Conservation (phyloP, 2,888 invertebrate genomes). For the Dasysyrphus tricinctus region DNA sequence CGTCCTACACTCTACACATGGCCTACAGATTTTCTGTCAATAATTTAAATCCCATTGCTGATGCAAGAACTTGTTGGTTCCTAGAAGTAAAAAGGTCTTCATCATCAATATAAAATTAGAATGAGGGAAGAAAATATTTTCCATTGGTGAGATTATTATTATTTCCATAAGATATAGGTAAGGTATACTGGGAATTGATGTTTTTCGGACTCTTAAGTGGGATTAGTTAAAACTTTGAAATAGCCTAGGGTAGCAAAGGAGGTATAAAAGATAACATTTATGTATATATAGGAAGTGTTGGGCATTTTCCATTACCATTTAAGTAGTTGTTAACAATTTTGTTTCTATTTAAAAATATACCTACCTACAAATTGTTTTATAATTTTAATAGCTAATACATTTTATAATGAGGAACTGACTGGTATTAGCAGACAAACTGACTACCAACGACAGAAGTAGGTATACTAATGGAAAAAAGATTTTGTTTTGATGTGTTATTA, state of each 20-base stretch:
- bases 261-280: neutral
- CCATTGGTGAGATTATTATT: neutral
- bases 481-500: too few species aligned
- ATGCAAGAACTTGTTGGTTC: neutral
- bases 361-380: conserved; percentile 1
- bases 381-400: neutral
- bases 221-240: neutral
- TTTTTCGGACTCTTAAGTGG: neutral
- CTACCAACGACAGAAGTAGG: neutral
- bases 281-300: neutral
- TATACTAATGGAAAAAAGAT: too few species aligned
- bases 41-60: conserved; percentile 5
- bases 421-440: neutral
- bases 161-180: neutral
- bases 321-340: conserved; percentile 4
- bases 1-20: conserved; percentile 64
- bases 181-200: neutral
- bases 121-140: conserved; percentile 12
- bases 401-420: neutral
- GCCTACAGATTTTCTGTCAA: conserved; percentile 29
- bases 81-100: conserved; percentile 7
- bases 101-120: conserved; percentile 18
- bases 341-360: neutral
- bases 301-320: neutral
- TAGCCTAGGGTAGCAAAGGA: neutral